Conservation (phyloP, 2,888 invertebrate genomes). For the Platycheirus albimanus region DNA sequence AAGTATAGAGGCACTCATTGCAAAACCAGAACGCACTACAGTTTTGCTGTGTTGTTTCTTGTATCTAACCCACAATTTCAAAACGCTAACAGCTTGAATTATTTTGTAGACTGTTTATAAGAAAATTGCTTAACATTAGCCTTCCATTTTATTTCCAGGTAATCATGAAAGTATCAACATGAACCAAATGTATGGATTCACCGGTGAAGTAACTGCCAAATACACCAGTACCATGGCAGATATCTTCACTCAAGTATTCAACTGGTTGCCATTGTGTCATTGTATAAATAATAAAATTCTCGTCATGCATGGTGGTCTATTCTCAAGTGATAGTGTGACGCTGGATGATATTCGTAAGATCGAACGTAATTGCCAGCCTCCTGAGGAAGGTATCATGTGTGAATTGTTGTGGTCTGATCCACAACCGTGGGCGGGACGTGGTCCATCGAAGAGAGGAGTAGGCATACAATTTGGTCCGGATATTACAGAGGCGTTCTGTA, state of each 20-base stretch:
- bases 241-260: constrained; percentile 99
- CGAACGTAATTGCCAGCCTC: constrained; percentile 97
- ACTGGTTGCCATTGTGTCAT: constrained; percentile 97
- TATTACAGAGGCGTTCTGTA: constrained; percentile 93
- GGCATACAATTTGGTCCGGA: constrained; percentile 99
- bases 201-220: constrained; percentile 98
- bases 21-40: too few species aligned
- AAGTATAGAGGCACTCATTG: too few species aligned
- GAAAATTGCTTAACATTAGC: too few species aligned
- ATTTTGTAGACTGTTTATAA: too few species aligned
- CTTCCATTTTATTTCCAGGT: constrained; percentile 84
- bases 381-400: constrained; percentile 99
- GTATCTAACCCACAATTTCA: too few species aligned
- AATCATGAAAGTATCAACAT: constrained; percentile 99
- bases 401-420: constrained; percentile 99
- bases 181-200: constrained; percentile 99
- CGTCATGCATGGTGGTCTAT: constrained; percentile 99
- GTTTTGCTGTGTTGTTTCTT: too few species aligned
- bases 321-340: constrained; percentile 96
- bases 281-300: constrained; percentile 92
- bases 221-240: constrained; percentile 98
- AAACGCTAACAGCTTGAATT: too few species aligned
- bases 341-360: constrained; percentile 94
- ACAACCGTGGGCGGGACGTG: constrained; percentile 92
- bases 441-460: constrained; percentile 98